These are phyloP conservation scores for Drosophila aff. DNA, from an alignment of 1,140 invertebrate species.

Conservation along the genomic window DNA sequence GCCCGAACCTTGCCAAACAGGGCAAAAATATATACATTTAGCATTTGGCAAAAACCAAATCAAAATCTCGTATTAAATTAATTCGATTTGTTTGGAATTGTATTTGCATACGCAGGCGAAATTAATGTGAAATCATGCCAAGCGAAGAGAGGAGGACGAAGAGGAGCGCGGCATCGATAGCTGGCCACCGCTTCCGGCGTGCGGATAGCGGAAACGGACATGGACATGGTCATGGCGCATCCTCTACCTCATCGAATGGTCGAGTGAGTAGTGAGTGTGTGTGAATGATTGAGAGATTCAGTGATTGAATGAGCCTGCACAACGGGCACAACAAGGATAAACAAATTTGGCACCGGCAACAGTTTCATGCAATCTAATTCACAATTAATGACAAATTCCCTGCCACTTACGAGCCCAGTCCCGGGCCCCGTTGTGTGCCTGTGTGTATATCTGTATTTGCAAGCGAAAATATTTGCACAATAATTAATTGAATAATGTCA, in stretches of 20 bases:
- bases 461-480: constrained; percentile 84
- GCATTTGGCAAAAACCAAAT: constrained; percentile 70
- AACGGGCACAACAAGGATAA: constrained; percentile 50
- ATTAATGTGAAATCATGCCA: constrained; percentile 66
- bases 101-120: constrained; percentile 81
- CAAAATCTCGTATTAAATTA: constrained; percentile 74
- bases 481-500: constrained; percentile 85
- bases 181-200: constrained; percentile 53
- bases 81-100: constrained; percentile 80
- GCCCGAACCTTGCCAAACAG: constrained; percentile 29
- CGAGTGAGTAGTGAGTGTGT: constrained; percentile 44
- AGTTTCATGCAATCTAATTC: constrained; percentile 82
- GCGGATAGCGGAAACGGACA: constrained; percentile 57
- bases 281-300: constrained; percentile 36
- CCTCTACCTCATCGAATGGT: constrained; percentile 46
- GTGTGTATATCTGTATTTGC: constrained; percentile 51
- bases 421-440: constrained; percentile 6
- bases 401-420: constrained; percentile 70
- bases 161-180: constrained; percentile 13
- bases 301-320: constrained; percentile 28
- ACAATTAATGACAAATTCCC: constrained; percentile 82
- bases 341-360: constrained; percentile 59
- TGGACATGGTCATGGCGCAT: constrained; percentile 68
- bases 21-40: constrained; percentile 56
- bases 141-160: too few relatives aligned